Evolutionary conservation across 1,140 invertebrate species (phyloP).

Genomic region (Chrysoperla carnea): DNA sequence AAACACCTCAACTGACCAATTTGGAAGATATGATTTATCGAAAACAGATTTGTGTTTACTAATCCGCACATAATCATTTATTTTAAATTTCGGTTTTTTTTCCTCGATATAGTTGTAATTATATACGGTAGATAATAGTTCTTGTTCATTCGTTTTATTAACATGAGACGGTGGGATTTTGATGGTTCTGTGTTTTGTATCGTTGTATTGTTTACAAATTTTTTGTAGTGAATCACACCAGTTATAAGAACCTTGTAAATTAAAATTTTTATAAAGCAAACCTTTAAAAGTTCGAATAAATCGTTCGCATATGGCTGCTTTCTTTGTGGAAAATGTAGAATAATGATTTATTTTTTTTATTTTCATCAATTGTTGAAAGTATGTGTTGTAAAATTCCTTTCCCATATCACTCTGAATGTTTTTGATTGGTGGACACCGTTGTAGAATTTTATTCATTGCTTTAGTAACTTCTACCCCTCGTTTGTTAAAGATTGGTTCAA

Average conservation of each 20-base stretch:
- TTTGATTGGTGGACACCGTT: background rate
- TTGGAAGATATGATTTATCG: constrained; percentile 22
- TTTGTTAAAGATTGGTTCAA: constrained; percentile 19
- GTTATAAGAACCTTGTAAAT: constrained; percentile 12
- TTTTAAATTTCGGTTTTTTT: constrained; percentile 9
- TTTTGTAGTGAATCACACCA: constrained; percentile 14
- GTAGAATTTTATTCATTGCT: constrained; percentile 1
- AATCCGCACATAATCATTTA: constrained; percentile 19
- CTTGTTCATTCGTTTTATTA: constrained; percentile 4
- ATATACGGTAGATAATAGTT: constrained; percentile 7
- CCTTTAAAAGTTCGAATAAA: constrained; percentile 24
- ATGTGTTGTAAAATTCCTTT: constrained; percentile 17
- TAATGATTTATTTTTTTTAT: constrained; percentile 16
- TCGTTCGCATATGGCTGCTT: constrained; percentile 22
- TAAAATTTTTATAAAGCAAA: constrained; percentile 20
- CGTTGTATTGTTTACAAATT: constrained; percentile 16
- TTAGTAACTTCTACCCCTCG: constrained; percentile 6
- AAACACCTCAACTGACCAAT: constrained; percentile 23
- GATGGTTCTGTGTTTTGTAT: constrained; percentile 17
- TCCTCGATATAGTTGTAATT: constrained; percentile 6
- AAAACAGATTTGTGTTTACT: constrained; percentile 21
- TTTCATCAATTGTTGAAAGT: constrained; percentile 15
- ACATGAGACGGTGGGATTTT: constrained; percentile 13
- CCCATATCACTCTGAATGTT: constrained; percentile 13
- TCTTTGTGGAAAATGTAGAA: constrained; percentile 17